Conservation (phyloP, 2,113 vertebrate species). For the Butorides virescens region DNA sequence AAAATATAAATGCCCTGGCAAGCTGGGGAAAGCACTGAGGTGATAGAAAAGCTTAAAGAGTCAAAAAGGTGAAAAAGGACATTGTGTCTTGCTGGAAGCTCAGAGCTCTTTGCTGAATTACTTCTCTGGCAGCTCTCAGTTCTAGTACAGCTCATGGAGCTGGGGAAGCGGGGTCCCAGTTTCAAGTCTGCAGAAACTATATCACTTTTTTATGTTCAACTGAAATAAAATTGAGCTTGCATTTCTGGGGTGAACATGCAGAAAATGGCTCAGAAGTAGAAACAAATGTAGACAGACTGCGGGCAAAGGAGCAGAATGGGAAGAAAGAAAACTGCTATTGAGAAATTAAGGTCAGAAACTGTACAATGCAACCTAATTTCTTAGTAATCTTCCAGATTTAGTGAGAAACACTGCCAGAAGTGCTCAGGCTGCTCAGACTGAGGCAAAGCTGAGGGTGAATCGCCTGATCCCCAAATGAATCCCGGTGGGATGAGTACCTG, state of each 20-base stretch:
- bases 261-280: neutral
- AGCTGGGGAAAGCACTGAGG: neutral
- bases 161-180: neutral
- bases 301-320: neutral
- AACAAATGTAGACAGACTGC: neutral
- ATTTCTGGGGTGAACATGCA: neutral
- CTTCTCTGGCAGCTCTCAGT: neutral
- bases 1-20: conserved; percentile 54
- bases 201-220: neutral
- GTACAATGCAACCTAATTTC: neutral
- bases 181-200: neutral
- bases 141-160: neutral
- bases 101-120: neutral
- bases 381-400: neutral
- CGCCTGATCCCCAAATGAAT: neutral
- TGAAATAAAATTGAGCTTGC: neutral
- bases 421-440: neutral
- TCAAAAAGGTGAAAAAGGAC: neutral
- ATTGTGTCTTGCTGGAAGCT: neutral
- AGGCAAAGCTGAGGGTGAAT: neutral
- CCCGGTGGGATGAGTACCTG: too few relatives aligned
- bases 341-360: neutral
- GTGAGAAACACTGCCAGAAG: neutral
- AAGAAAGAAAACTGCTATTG: neutral
- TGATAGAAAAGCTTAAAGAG: neutral